These are phyloP conservation scores for Odocoileus hemionus DNA, from an alignment of 2,113 vertebrate genomes.

Conservation along the genomic window DNA sequence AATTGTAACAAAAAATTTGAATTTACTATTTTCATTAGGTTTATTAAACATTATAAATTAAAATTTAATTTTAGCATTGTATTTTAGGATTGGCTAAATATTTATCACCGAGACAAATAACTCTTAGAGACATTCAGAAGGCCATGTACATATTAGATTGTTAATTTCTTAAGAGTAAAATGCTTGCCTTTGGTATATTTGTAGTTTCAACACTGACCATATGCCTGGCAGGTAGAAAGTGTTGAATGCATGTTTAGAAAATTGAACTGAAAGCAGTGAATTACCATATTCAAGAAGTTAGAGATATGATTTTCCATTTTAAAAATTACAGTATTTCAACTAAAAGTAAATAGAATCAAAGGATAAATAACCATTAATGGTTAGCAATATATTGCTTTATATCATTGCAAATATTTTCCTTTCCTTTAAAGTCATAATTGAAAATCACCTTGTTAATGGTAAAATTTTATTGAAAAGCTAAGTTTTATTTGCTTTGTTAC, in stretches of 20 bases:
- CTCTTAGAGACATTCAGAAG: background rate
- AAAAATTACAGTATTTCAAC: background rate
- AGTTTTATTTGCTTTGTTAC: background rate
- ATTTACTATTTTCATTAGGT: background rate
- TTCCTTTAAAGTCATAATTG: background rate
- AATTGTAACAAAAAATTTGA: background rate
- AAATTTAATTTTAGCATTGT: background rate
- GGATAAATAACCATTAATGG: background rate
- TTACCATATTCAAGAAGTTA: background rate
- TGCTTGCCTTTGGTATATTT: background rate
- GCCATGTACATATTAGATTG: background rate
- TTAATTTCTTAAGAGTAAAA: background rate
- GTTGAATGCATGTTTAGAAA: background rate
- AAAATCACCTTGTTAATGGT: background rate
- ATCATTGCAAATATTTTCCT: background rate
- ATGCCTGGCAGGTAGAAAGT: background rate
- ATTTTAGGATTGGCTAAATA: background rate
- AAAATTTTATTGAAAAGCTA: background rate
- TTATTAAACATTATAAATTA: background rate
- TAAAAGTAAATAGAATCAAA: background rate
- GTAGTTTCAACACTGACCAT: background rate
- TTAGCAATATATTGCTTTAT: background rate
- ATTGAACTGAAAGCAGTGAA: background rate
- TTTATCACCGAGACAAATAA: background rate
- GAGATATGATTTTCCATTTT: background rate